phyloP scores from a whole-genome alignment of 2,113 vertebrate genomes.

The Sinocyclocheilus anshuiensis region DNA sequence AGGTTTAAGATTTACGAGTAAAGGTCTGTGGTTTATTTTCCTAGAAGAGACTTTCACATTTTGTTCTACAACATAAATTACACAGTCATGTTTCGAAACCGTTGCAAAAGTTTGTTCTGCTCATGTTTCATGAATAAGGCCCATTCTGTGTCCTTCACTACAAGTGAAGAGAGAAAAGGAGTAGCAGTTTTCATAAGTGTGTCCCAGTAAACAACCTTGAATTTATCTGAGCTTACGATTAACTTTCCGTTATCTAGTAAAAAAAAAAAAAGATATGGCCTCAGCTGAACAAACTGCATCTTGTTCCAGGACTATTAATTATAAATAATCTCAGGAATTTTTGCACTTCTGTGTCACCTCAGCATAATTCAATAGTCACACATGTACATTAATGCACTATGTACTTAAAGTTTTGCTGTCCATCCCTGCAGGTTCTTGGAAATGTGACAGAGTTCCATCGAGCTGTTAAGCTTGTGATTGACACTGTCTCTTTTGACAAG shows the following conservation, averaged over 20 bases:
- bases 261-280: not conserved
- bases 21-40: not conserved
- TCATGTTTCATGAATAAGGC: not conserved
- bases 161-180: not conserved
- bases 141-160: not conserved
- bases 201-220: not conserved
- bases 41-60: not conserved
- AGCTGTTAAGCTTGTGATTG: conserved; percentile 93
- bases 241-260: not conserved
- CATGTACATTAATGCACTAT: not conserved
- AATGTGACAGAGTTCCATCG: conserved; percentile 95
- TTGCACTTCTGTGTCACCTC: not conserved
- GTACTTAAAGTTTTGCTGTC: not conserved
- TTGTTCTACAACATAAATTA: not conserved
- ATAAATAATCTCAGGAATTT: not conserved
- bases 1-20: not conserved
- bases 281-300: not conserved
- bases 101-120: not conserved
- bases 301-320: not conserved
- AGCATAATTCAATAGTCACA: not conserved
- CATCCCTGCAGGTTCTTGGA: conserved; percentile 85
- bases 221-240: not conserved
- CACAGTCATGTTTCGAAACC: not conserved
- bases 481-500: conserved; percentile 96
- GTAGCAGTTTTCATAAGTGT: not conserved